Base-by-base conservation (phyloP, 2,888 invertebrate species). In the Prenolepis imparis region DNA sequence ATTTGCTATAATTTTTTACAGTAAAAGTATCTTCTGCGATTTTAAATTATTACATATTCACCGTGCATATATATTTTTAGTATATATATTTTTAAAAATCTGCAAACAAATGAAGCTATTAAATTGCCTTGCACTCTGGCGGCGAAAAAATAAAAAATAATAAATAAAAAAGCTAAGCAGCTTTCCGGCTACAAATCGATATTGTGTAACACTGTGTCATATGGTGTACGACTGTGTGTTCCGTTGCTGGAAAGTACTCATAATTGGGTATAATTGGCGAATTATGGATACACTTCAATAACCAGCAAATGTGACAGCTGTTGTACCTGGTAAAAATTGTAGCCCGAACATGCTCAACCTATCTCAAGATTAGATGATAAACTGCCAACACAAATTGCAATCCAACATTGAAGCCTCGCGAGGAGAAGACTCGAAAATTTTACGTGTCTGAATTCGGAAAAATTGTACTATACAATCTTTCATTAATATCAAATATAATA, bases 181-280 rank as follows among this genome's bases (percentile, higher is more conserved):
- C 36, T 3, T 36, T 6, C 36, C 36, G 6, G 36, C 36, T 36
- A 5, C 36, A 36, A 36, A 4, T 28, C 28, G 28, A 28, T 28
- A 28, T 3, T 28, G 28, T 28, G 28, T 28, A 28, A 28, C 3
- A 28, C 28, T 28, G 28, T 28, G 28, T 36, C 5, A 36, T 5
- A 4, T 5, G 0, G 5, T 36, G 36, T 36, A 36, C 4, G 36
- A 5, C 36, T 36, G 36, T 36, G 4, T 36, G 5, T 36, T 36
- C 5, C 36, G 5, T 36, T 36, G 36, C 36, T 36, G 36, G 36
- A 36, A 36, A 36, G 36, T 4, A 36, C 36, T 5, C 55, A n/a
- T 24, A 28, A 55, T 61, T 68, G 32, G 82, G 61, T 68, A 74
- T 87, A 90, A 91, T 91, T 88, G 91, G 88, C 85, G 88, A 90